Base-by-base conservation (phyloP, 2,797 vertebrate genomes). In the Gila robusta region DNA sequence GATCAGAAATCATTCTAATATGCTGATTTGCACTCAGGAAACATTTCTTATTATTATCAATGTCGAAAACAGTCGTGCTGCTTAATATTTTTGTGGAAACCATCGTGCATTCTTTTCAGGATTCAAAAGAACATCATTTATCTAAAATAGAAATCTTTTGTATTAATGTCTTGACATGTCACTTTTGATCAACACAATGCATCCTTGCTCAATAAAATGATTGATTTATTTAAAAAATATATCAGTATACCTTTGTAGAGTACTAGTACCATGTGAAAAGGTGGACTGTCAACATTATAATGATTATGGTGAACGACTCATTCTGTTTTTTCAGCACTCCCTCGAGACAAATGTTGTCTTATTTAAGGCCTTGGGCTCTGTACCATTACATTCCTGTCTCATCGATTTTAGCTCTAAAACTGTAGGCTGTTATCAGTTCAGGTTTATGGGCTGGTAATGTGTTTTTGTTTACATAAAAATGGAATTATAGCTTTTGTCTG, bases 381-480 rank as follows among this genome's bases (percentile, higher is more conserved):
- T 83, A 66, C 41, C 10, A 67, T 66, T 12, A 35, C 54, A 76
- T 49, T 52, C 37, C 28, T 17, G 21, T 83, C 41, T 35, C 28
- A 47, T 52, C 28, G 23, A 76, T 54, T 54, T 67, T 26, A 66
- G 39, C 54, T 35, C 5, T 83, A 11, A 47, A 82, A 52, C 19
- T 39, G 16, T 12, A 44, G 35, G 47, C 17, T 73, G 26, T 74
- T 37, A 76, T 76, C 26, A 41, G 35, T 37, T 77, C 9, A 83
- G 11, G 56, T 64, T 49, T 52, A 23, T 39, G 23, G 59, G 14
- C 14, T 21, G 59, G 72, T 54, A 77, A 69, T 77, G 28, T 83
- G 62, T 76, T 76, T 76, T 78, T 78, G 62, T 69, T 69, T 8
- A 54, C 44, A 67, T 28, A 77, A 67, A 76, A 52, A 39, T 77